Evolutionary conservation across 1,140 invertebrate genomes (phyloP).

Genomic region (Formica selysi): DNA sequence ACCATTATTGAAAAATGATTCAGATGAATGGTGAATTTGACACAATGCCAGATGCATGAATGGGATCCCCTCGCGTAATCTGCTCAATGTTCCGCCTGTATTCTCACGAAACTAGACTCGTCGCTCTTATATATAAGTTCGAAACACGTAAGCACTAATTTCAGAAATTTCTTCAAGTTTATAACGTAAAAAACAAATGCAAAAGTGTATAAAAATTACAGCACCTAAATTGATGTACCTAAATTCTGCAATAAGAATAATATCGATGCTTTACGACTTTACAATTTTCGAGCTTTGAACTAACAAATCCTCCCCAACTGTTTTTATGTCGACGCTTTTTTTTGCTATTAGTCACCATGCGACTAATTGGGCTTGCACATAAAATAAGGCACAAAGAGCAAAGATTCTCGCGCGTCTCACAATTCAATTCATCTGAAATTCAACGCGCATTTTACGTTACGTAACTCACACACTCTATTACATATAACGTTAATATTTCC

Average conservation of each 20-base stretch:
- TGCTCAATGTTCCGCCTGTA: slow-evolving; percentile 42
- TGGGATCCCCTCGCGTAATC: slow-evolving; percentile 5
- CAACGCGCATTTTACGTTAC: background rate
- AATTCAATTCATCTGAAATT: slow-evolving; percentile 16
- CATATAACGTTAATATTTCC: background rate
- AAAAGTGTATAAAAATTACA: background rate
- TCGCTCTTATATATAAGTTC: background rate
- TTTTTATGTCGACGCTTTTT: slow-evolving; percentile 19
- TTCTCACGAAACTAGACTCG: slow-evolving; percentile 22
- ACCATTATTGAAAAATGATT: slow-evolving; percentile 10
- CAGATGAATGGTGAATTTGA: background rate
- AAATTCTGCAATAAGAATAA: background rate
- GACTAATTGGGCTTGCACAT: background rate
- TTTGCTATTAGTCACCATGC: slow-evolving; percentile 18
- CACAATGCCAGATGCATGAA: background rate
- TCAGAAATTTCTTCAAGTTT: background rate
- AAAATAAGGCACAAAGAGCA: background rate
- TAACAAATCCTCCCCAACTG: background rate
- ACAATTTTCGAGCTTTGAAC: background rate
- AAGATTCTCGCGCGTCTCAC: background rate
- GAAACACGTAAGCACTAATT: background rate
- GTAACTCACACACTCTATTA: slow-evolving; percentile 7
- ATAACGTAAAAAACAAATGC: background rate
- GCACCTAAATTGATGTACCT: background rate
- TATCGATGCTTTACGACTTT: slow-evolving; percentile 1